These are phyloP conservation scores for Phylloscopus whistleri DNA, from an alignment of 2,113 vertebrate genomes.

Conservation along the genomic window DNA sequence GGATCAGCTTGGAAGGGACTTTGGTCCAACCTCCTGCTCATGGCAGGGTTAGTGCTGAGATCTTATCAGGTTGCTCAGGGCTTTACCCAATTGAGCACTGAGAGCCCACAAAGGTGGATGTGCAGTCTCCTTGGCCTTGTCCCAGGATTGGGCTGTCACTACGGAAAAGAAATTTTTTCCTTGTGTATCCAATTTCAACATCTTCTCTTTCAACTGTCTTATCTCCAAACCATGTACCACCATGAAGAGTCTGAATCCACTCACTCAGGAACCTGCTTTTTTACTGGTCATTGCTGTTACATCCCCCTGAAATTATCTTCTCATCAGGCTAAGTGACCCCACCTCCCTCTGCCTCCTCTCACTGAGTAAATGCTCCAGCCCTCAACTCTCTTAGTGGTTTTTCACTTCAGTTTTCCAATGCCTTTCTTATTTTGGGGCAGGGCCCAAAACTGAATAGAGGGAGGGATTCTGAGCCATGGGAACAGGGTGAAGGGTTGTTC, in stretches of 20 bases:
- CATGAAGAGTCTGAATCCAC: neutral
- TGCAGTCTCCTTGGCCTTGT: neutral
- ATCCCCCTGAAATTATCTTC: neutral
- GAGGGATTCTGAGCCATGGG: neutral
- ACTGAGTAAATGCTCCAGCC: neutral
- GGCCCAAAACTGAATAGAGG: accelerated
- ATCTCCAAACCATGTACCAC: neutral
- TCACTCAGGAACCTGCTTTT: neutral
- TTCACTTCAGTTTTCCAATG: neutral
- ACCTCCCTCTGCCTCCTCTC: neutral
- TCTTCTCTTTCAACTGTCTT: neutral
- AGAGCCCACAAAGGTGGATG: neutral
- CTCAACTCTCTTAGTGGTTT: neutral
- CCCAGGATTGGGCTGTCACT: neutral
- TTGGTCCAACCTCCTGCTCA: neutral
- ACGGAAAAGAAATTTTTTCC: neutral
- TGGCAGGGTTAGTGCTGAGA: neutral
- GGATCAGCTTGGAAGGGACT: neutral
- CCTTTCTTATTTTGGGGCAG: neutral
- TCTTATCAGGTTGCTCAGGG: neutral
- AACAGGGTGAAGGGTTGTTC: neutral
- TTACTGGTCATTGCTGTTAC: neutral
- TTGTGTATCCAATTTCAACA: neutral
- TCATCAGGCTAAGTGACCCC: neutral
- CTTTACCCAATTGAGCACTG: neutral